phyloP scores from a whole-genome alignment of 2,888 invertebrate species.

The Erebia palarica region DNA sequence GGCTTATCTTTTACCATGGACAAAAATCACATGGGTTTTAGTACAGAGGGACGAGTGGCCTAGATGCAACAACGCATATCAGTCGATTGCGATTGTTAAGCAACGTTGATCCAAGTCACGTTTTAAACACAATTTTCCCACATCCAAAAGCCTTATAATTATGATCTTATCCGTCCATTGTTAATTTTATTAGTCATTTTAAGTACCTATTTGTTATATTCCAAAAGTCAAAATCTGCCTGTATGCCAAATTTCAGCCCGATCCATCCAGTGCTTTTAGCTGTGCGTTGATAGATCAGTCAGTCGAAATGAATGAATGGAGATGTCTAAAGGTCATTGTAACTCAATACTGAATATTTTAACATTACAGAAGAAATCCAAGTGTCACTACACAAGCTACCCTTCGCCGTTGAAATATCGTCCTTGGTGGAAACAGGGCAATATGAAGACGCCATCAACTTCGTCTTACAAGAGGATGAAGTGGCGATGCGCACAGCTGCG shows the following conservation, averaged over 20 bases:
- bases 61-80: too few relatives aligned
- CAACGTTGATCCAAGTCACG: too few relatives aligned
- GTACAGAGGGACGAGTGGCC: too few relatives aligned
- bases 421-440: conserved; percentile 66
- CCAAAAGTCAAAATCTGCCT: too few relatives aligned
- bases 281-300: too few relatives aligned
- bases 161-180: neutral
- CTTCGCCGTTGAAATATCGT: conserved; percentile 70
- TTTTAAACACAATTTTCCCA: neutral
- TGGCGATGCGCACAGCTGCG: conserved; percentile 77
- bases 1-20: too few relatives aligned
- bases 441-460: conserved; percentile 70
- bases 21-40: too few relatives aligned
- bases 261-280: too few relatives aligned
- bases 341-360: neutral
- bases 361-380: conserved; percentile 67
- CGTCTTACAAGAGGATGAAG: conserved; percentile 51
- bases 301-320: too few relatives aligned
- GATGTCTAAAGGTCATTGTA: neutral
- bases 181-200: neutral
- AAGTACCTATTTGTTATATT: too few relatives aligned
- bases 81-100: too few relatives aligned
- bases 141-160: neutral
- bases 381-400: conserved; percentile 66
- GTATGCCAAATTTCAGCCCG: too few relatives aligned